Conservation (phyloP, 2,888 invertebrate genomes). For the Plagiodera versicolora region DNA sequence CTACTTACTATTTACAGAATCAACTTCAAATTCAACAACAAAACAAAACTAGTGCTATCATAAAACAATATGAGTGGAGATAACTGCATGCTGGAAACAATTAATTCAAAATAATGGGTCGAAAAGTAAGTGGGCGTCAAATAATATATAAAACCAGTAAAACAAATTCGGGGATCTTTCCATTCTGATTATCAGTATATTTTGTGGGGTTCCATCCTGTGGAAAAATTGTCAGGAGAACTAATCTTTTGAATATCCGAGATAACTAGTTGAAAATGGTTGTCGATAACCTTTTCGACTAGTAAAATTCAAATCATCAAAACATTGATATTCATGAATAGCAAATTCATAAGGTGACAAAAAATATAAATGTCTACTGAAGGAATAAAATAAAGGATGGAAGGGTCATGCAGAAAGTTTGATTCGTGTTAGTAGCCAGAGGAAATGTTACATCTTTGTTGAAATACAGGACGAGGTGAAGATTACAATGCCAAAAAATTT, state of each 20-base stretch:
- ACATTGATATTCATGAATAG: too few relatives aligned
- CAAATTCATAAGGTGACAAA: neutral
- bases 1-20: slow-evolving; percentile 31
- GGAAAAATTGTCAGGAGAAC: too few relatives aligned
- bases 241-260: too few relatives aligned
- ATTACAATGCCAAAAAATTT: neutral
- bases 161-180: slow-evolving; percentile 46
- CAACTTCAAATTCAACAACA: slow-evolving; percentile 23
- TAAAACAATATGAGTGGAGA: slow-evolving; percentile 28
- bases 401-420: slow-evolving; percentile 17
- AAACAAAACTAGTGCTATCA: slow-evolving; percentile 24
- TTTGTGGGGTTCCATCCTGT: too few relatives aligned
- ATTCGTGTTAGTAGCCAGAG: neutral
- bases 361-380: neutral
- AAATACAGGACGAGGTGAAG: slow-evolving; percentile 25
- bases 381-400: neutral
- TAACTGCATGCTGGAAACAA: slow-evolving; percentile 36
- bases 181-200: neutral
- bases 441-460: slow-evolving; percentile 33
- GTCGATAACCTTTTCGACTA: too few relatives aligned
- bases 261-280: too few relatives aligned
- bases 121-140: slow-evolving; percentile 36
- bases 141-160: slow-evolving; percentile 47
- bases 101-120: slow-evolving; percentile 28
- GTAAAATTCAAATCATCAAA: too few relatives aligned